A percentile compares a stretch with the other conserved stretches of the same genome.
Evolutionary conservation across 1,140 invertebrate genomes (phyloP).

Genomic region (Ridgeia piscesae): DNA sequence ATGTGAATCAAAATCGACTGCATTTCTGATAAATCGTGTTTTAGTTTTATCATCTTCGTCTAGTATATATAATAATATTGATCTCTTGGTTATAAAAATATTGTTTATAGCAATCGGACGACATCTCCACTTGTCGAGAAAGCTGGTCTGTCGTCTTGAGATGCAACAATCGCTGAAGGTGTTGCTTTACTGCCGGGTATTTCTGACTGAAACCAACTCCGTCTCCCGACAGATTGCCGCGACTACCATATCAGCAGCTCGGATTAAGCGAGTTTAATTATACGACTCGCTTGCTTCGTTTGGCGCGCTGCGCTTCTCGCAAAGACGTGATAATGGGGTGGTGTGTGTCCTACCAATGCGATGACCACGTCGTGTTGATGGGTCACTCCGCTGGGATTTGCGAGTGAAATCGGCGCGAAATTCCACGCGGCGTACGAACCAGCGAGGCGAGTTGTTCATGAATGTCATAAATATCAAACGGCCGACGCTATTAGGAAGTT

Average conservation of each 20-base stretch:
- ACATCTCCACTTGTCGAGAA: neutral
- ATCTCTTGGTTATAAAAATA: too few species aligned
- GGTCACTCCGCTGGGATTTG: neutral
- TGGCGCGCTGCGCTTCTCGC: neutral
- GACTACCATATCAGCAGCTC: neutral
- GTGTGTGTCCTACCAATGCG: neutral
- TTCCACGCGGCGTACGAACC: neutral
- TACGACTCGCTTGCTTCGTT: neutral
- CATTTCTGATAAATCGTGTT: neutral
- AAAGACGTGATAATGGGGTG: neutral
- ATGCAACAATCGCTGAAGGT: neutral
- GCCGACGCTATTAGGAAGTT: neutral
- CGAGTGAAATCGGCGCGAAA: neutral
- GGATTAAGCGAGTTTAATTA: neutral
- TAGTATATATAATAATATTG: too few species aligned
- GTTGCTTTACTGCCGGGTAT: neutral
- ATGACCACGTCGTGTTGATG: neutral
- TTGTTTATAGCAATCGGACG: too few species aligned
- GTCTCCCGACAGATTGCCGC: neutral
- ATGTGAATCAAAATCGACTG: neutral
- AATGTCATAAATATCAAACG: slow-evolving; percentile 6
- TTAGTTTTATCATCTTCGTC: too few species aligned
- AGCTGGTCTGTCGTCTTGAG: neutral
- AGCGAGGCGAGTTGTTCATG: neutral
- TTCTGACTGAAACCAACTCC: neutral